These are phyloP conservation scores for Spodoptera litura DNA, from an alignment of 1,140 invertebrate species.

Conservation along the genomic window DNA sequence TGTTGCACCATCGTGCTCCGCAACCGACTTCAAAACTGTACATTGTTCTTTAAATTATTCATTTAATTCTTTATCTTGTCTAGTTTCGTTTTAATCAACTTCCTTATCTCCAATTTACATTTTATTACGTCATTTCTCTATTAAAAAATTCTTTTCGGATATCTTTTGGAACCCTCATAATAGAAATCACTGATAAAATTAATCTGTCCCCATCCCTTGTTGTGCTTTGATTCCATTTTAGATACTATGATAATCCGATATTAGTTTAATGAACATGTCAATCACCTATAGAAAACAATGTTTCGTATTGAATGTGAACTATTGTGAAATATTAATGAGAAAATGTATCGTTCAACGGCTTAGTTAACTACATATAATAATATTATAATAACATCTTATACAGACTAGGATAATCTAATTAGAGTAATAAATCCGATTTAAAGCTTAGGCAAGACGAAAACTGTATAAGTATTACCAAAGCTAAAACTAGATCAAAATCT, in stretches of 20 bases:
- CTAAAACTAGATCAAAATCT: slow-evolving; percentile 3
- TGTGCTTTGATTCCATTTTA: slow-evolving; percentile 61
- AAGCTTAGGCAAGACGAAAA: too few relatives aligned
- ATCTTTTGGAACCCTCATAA: slow-evolving; percentile 9
- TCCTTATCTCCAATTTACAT: neutral
- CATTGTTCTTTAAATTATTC: neutral
- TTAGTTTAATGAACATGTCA: slow-evolving; percentile 66
- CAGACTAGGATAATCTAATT: neutral
- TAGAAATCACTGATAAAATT: slow-evolving; percentile 35
- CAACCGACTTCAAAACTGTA: slow-evolving; percentile 13
- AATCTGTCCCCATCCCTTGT: slow-evolving; percentile 50
- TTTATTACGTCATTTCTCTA: neutral
- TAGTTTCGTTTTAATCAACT: neutral
- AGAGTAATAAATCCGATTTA: neutral
- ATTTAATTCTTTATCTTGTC: neutral
- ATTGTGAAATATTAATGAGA: slow-evolving; percentile 28
- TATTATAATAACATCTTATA: neutral
- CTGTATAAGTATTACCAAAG: neutral
- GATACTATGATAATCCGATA: slow-evolving; percentile 64
- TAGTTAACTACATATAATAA: neutral
- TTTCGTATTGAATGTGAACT: slow-evolving; percentile 13
- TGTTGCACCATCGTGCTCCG: neutral
- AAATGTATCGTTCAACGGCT: slow-evolving; percentile 7
- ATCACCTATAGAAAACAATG: slow-evolving; percentile 50
- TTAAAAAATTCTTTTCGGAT: neutral